Conservation (phyloP, 2,797 vertebrate species). For the Pteropus rufus region DNA sequence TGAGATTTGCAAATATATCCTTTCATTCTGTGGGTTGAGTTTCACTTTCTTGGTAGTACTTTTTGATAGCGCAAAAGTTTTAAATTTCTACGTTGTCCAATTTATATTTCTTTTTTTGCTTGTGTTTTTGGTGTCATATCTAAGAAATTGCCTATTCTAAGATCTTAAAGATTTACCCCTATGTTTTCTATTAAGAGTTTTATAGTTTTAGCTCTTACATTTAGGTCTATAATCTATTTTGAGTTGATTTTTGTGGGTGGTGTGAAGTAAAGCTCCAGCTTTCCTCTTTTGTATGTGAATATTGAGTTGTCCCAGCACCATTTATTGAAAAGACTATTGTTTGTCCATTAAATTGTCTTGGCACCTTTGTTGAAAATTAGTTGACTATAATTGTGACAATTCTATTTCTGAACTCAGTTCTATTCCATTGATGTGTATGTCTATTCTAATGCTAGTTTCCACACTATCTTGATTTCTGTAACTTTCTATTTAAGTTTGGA, state of each 20-base stretch:
- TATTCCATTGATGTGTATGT: background rate
- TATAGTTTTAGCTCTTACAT: background rate
- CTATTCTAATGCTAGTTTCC: background rate
- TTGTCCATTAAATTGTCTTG: background rate
- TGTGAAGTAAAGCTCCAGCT: background rate
- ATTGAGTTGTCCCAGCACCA: background rate
- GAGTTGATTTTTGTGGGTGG: background rate
- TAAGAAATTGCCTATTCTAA: background rate
- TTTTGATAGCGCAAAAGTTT: background rate
- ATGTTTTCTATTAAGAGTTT: background rate
- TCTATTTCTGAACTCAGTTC: conserved; percentile 3
- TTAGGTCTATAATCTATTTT: background rate
- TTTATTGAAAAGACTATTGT: background rate
- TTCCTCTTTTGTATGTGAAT: background rate
- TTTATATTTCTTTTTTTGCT: background rate
- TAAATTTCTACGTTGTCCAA: background rate
- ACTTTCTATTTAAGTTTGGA: background rate
- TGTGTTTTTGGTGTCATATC: background rate
- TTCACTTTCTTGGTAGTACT: background rate
- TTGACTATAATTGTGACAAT: background rate
- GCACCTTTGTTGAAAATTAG: background rate
- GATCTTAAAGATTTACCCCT: background rate
- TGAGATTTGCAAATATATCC: background rate
- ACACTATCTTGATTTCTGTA: background rate
- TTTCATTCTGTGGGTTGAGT: background rate